Evolutionary conservation across 2,797 vertebrate species (phyloP).

Genomic region (Trematomus bernacchii): DNA sequence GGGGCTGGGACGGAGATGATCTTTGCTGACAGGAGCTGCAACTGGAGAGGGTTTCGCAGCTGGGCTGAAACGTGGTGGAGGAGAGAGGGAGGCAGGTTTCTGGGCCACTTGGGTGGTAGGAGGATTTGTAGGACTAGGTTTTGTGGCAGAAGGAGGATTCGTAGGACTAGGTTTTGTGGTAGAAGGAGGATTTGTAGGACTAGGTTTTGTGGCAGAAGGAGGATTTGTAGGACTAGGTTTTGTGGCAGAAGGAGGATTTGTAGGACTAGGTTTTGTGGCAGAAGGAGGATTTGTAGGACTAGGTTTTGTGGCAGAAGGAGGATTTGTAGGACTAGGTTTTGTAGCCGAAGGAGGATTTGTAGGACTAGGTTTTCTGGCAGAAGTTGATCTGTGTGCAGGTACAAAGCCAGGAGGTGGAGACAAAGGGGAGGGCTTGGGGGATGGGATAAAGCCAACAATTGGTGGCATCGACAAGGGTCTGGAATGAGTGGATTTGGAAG

Average conservation of each 20-base stretch:
- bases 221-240: slow-evolving; percentile 9
- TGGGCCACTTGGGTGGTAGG: background rate
- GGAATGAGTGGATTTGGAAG: slow-evolving; percentile 57
- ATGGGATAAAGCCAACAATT: slow-evolving; percentile 62
- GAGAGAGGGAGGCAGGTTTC: slow-evolving; percentile 21
- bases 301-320: slow-evolving; percentile 16
- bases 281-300: background rate
- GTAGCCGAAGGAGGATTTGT: background rate
- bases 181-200: background rate
- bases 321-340: slow-evolving; percentile 14
- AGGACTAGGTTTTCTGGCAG: slow-evolving; percentile 15
- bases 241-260: background rate
- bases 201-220: slow-evolving; percentile 11
- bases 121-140: background rate
- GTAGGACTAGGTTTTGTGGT: slow-evolving; percentile 10
- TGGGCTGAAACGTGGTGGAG: slow-evolving; percentile 36
- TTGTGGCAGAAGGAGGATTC: too few species aligned
- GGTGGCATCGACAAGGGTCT: slow-evolving; percentile 50
- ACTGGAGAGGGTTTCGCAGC: slow-evolving; percentile 36
- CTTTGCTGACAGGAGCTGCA: slow-evolving; percentile 31
- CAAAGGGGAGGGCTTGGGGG: slow-evolving; percentile 52
- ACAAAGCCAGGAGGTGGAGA: slow-evolving; percentile 62
- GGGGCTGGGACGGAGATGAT: slow-evolving; percentile 18
- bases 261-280: slow-evolving; percentile 11
- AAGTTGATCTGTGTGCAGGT: slow-evolving; percentile 48